Percentiles rank a stretch among this genome's conserved stretches.
phyloP scores from a whole-genome alignment of 2,113 vertebrate species.

The Siniperca chuatsi region DNA sequence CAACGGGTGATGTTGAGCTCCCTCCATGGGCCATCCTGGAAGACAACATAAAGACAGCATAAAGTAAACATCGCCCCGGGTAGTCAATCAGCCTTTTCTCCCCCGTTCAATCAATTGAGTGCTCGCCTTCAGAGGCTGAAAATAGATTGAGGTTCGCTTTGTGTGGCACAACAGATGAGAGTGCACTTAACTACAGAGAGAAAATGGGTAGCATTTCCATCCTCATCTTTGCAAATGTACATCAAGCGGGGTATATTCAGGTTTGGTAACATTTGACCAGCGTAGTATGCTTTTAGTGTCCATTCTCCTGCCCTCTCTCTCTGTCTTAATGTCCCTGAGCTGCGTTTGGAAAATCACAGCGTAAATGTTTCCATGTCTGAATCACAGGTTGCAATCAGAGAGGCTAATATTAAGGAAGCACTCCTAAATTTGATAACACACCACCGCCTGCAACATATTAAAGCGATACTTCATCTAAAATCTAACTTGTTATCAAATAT shows the following conservation, averaged over 20 bases:
- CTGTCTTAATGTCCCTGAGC: background rate
- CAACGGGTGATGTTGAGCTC: constrained; percentile 49
- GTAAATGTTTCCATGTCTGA: constrained; percentile 41
- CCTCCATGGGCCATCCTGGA: constrained; percentile 44
- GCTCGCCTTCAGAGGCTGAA: constrained; percentile 69
- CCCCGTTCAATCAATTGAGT: constrained; percentile 79
- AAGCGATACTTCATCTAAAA: constrained; percentile 13
- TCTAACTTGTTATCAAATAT: background rate
- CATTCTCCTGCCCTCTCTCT: constrained; percentile 21
- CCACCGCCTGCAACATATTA: background rate
- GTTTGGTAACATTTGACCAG: constrained; percentile 68
- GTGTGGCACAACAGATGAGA: constrained; percentile 74
- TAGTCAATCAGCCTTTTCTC: constrained; percentile 75
- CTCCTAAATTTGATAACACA: background rate
- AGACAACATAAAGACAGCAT: constrained; percentile 67
- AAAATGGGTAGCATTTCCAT: constrained; percentile 75
- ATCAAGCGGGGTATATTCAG: constrained; percentile 70
- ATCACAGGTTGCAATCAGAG: constrained; percentile 16
- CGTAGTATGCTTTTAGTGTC: constrained; percentile 65
- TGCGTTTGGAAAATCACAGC: constrained; percentile 24
- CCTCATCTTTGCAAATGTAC: constrained; percentile 68
- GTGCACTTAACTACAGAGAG: constrained; percentile 79
- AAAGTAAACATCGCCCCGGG: constrained; percentile 64
- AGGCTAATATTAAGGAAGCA: background rate
- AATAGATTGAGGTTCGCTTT: constrained; percentile 77